These are phyloP conservation scores for Pachyrhynchus sulphureomaculatus DNA, from an alignment of 1,140 invertebrate genomes.

Conservation along the genomic window DNA sequence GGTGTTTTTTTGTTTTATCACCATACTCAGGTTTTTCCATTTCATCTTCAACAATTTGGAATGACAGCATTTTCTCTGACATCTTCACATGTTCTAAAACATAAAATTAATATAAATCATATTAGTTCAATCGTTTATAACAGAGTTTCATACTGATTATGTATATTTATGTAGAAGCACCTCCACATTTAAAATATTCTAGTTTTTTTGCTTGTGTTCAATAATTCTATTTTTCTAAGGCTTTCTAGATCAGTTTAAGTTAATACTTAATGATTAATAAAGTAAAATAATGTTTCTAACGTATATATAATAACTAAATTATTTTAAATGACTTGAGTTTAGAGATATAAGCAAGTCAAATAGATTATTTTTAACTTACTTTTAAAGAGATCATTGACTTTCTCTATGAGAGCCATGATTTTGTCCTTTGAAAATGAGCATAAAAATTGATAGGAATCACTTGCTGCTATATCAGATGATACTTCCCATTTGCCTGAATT, in stretches of 20 bases:
- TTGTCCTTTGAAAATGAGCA: slow-evolving; percentile 52
- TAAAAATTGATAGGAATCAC: slow-evolving; percentile 46
- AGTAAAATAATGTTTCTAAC: neutral
- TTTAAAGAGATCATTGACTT: slow-evolving; percentile 54
- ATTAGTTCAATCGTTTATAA: no score
- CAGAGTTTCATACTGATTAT: no score
- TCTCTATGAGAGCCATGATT: slow-evolving; percentile 53
- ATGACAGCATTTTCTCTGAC: slow-evolving; percentile 52
- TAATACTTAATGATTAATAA: no score
- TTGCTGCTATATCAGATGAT: slow-evolving; percentile 7
- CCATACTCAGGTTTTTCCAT: slow-evolving; percentile 64
- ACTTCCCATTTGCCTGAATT: slow-evolving; percentile 55
- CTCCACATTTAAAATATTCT: no score
- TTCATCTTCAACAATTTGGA: slow-evolving; percentile 58
- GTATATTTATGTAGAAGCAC: no score
- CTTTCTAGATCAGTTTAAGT: no score
- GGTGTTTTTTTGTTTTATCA: slow-evolving; percentile 64
- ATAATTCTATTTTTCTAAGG: no score
- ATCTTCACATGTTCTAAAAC: slow-evolving; percentile 51
- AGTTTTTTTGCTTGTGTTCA: no score
- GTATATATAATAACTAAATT: neutral
- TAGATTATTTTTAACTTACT: no score
- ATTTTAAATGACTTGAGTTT: neutral
- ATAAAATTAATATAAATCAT: slow-evolving; percentile 8
- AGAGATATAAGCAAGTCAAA: no score